Percentiles rank a stretch among this genome's conserved stretches.
phyloP scores from a whole-genome alignment of 2,113 vertebrate species.

The Chiloscyllium plagiosum region DNA sequence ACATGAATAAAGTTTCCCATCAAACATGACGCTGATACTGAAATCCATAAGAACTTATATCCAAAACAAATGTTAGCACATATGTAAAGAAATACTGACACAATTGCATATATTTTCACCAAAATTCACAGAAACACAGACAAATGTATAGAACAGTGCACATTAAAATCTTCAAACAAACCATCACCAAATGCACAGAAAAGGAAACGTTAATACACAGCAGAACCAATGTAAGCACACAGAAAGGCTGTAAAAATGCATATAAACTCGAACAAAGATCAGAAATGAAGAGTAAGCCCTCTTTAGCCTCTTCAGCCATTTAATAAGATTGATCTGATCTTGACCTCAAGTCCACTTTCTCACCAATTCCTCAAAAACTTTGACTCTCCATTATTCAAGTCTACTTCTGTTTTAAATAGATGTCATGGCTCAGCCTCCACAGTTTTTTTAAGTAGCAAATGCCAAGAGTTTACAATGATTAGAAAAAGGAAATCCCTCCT shows the following conservation, averaged over 20 bases:
- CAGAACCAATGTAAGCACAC: neutral
- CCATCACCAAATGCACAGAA: neutral
- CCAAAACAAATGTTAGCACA: neutral
- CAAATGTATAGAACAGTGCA: neutral
- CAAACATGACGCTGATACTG: neutral
- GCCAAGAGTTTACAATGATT: no score
- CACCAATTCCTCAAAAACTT: no score
- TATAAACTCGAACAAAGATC: no score
- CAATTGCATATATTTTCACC: neutral
- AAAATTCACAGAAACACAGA: neutral
- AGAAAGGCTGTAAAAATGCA: neutral
- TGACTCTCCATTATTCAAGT: no score
- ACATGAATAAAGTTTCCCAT: neutral
- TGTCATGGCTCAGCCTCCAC: no score
- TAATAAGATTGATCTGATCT: no score
- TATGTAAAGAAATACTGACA: neutral
- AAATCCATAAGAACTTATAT: neutral
- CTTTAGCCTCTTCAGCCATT: no score
- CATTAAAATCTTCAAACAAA: neutral
- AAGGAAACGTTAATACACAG: neutral
- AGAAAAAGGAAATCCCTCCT: no score
- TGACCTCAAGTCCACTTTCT: no score
- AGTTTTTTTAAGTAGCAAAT: no score
- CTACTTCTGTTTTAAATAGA: no score
- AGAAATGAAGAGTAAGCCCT: no score